Evolutionary conservation across 2,797 vertebrate species (phyloP).

Genomic region (Pipistrellus nathusii): DNA sequence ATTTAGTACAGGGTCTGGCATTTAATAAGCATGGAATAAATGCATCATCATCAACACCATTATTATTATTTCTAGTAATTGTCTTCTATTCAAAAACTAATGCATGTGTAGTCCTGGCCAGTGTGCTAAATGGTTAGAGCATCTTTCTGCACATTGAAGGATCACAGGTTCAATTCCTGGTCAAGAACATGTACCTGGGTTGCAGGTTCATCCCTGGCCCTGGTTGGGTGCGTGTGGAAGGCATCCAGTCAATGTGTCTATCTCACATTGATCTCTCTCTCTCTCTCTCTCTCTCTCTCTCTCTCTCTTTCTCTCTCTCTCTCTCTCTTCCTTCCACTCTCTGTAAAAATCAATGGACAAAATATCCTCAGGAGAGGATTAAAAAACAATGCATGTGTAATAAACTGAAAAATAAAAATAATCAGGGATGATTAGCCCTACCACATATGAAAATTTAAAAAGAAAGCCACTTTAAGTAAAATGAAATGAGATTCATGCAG

Average conservation of each 20-base stretch:
- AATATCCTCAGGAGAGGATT: background rate
- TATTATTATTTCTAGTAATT: background rate
- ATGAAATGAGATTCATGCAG: background rate
- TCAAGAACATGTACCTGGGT: background rate
- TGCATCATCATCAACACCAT: background rate
- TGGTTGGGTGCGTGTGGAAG: too few species aligned
- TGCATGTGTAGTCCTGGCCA: background rate
- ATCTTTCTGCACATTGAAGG: background rate
- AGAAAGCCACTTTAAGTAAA: constrained; percentile 8
- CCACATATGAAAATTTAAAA: constrained; percentile 17
- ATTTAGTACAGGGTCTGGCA: background rate
- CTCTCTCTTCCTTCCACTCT: background rate
- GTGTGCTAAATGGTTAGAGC: background rate
- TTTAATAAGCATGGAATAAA: background rate
- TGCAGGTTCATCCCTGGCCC: background rate
- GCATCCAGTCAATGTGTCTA: background rate
- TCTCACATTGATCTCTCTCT: background rate
- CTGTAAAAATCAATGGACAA: background rate
- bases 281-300: background rate
- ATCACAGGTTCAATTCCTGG: background rate
- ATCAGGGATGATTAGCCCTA: background rate
- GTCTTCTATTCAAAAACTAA: constrained; percentile 10
- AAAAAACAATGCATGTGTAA: background rate
- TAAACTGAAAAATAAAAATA: background rate
- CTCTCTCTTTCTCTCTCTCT: too few species aligned